Evolutionary conservation across 2,797 vertebrate species (phyloP), one percentile per base, ranked within the genome.

Genomic region (Apogon talboti): DNA sequence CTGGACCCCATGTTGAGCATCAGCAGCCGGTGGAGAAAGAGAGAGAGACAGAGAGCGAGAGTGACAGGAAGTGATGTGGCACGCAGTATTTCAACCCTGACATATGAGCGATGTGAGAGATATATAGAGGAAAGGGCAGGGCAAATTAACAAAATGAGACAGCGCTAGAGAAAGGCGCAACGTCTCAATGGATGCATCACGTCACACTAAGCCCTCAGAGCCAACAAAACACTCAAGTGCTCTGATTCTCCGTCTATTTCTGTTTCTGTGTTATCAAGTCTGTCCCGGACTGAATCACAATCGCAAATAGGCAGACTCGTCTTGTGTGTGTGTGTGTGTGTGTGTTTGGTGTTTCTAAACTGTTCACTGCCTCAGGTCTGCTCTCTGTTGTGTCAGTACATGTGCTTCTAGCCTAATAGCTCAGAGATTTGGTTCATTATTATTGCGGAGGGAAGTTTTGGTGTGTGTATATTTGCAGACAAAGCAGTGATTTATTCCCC

Each of bases 401-500:
- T 73, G 47, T 52, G 42, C 62, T 58, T 55, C 61, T 70, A 49
- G 73, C 66, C 49, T 61, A 73, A 73, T 60, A 57, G 52, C 67
- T 50, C 12, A 6, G 49, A 78, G 21, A 53, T 73, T 55, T 63
- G 14, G 50, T 63, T 76, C 48, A 35, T 81, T 74, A 80, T 61
- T 51, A 48, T 66, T 38, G 24, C 54, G 14, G 9, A 9, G 3
- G n/a, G n/a, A 3, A 3, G 12, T n/a, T 30, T 2, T 30, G 24
- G 12, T 7, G 11, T 42, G 33, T 33, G 52, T 61, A 19, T 74
- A 74, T 72, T 33, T 75, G 70, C 72, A 74, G 60, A 71, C 56
- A 69, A 74, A 68, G 57, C 66, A 74, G 14, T 53, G 57, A 63
- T 74, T 54, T 75, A 65, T 77, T 54, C 60, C 82, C 81, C 38